Conservation (phyloP, 1,140 invertebrate species). For the Macrobrachium rosenbergii region DNA sequence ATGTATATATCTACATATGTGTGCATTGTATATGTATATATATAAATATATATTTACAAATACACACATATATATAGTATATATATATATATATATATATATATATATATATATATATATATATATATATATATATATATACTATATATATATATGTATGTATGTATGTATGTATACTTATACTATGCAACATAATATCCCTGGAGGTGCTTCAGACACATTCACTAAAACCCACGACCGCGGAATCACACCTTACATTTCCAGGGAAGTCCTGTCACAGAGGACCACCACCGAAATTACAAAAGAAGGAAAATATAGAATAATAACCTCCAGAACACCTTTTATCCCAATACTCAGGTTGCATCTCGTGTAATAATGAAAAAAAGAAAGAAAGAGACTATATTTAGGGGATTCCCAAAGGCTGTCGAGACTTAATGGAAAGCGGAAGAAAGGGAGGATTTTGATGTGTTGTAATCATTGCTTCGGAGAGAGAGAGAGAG, state of each 20-base stretch:
- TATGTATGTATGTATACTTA: constrained; percentile 17
- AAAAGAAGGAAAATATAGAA: not conserved
- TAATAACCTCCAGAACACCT: too few species aligned
- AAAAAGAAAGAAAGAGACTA: not conserved
- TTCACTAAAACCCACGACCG: too few species aligned
- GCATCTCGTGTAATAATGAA: too few species aligned
- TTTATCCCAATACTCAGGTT: too few species aligned
- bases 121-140: too few species aligned
- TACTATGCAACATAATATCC: not conserved
- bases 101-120: constrained; percentile 37
- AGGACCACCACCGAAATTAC: not conserved
- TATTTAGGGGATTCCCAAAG: not conserved
- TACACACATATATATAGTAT: constrained; percentile 23
- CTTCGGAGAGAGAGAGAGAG: constrained; percentile 10
- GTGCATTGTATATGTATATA: too few species aligned
- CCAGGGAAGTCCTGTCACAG: too few species aligned
- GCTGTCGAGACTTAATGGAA: not conserved
- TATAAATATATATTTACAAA: too few species aligned
- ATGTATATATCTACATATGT: constrained; percentile 36
- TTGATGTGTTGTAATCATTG: not conserved
- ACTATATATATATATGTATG: constrained; percentile 19
- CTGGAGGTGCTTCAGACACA: too few species aligned
- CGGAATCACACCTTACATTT: too few species aligned
- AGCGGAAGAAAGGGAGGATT: not conserved
- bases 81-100: constrained; percentile 27